These are phyloP conservation scores for Crocodylus rhombifer DNA, from an alignment of 2,797 vertebrate species.

Conservation along the genomic window DNA sequence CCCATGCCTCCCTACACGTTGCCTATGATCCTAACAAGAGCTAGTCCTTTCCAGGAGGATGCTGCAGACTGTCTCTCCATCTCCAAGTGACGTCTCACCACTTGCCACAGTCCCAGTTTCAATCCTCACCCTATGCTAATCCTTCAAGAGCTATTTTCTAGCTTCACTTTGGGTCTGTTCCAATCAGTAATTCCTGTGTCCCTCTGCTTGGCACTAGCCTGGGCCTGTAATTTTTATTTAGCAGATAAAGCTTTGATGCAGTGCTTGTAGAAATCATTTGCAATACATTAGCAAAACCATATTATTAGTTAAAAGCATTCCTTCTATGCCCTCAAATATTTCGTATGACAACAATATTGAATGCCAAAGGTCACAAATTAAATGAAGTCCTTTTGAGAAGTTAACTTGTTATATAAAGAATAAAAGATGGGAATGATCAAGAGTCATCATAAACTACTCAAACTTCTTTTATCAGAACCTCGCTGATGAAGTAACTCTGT, in stretches of 20 bases:
- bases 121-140: neutral
- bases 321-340: neutral
- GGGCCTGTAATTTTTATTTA: slow-evolving; percentile 19
- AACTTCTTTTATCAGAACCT: neutral
- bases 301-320: slow-evolving; percentile 48
- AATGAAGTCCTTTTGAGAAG: slow-evolving; percentile 5
- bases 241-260: slow-evolving; percentile 30
- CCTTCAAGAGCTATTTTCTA: neutral
- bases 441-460: neutral
- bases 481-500: neutral
- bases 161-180: neutral
- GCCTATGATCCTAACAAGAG: neutral
- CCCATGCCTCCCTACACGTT: no score
- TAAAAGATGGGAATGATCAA: neutral
- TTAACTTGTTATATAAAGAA: neutral
- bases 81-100: neutral
- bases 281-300: neutral
- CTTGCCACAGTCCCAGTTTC: neutral
- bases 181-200: neutral
- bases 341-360: neutral
- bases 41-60: neutral
- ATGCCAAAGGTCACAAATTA: slow-evolving; percentile 35
- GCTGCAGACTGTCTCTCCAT: neutral
- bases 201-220: neutral
- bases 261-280: slow-evolving; percentile 13